A percentile compares a stretch with the other conserved stretches of the same genome.
Evolutionary conservation across 2,797 vertebrate species (phyloP).

Genomic region (Falco rusticolus): DNA sequence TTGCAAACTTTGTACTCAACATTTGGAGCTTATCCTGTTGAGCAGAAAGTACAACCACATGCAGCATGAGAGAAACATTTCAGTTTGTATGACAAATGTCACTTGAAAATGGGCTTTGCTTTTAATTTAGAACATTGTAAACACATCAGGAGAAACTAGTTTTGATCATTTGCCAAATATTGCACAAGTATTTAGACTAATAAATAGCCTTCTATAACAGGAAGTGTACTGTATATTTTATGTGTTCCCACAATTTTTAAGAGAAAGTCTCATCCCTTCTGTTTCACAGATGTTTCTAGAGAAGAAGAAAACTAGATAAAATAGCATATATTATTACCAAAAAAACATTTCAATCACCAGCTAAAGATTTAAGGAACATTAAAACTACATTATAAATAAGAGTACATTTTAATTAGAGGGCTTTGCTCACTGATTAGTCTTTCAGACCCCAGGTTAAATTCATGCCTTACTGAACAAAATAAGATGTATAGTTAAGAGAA

Average conservation of each 20-base stretch:
- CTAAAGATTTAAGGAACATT: background rate
- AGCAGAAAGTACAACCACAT: slow-evolving; percentile 38
- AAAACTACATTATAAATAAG: background rate
- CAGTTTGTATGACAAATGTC: slow-evolving; percentile 37
- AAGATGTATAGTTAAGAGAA: background rate
- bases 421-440: background rate
- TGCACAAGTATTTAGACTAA: slow-evolving; percentile 68
- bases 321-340: background rate
- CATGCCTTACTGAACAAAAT: background rate
- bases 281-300: slow-evolving; percentile 54
- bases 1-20: background rate
- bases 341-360: background rate
- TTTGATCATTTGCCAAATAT: slow-evolving; percentile 67
- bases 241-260: slow-evolving; percentile 65
- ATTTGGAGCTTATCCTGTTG: slow-evolving; percentile 40
- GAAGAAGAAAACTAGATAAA: background rate
- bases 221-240: slow-evolving; percentile 65
- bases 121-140: slow-evolving; percentile 62
- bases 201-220: slow-evolving; percentile 62
- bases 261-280: slow-evolving; percentile 50
- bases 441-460: background rate
- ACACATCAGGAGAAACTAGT: slow-evolving; percentile 39
- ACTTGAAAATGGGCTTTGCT: slow-evolving; percentile 47
- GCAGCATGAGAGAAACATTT: slow-evolving; percentile 27
- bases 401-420: background rate